A percentile compares a stretch with the other conserved stretches of the same genome.
phyloP scores from a whole-genome alignment of 2,888 invertebrate species.

The Tiliacea citrago region DNA sequence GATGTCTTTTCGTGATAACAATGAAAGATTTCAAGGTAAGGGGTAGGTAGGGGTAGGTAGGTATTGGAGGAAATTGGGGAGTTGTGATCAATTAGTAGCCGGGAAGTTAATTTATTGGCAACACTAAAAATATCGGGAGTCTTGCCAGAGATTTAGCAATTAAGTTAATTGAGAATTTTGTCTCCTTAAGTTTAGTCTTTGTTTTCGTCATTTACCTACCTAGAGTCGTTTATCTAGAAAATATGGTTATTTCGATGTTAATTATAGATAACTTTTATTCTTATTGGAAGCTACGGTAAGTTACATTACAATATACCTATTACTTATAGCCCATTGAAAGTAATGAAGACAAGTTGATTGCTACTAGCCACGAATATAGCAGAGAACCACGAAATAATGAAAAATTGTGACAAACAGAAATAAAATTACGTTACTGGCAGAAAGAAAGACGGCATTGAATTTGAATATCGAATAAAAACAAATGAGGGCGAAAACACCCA shows the following conservation, averaged over 20 bases:
- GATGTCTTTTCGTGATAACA: slow-evolving; percentile 45
- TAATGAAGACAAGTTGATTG: slow-evolving; percentile 36
- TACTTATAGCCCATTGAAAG: slow-evolving; percentile 36
- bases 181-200: not conserved
- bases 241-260: slow-evolving; percentile 5
- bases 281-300: slow-evolving; percentile 19
- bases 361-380: slow-evolving; percentile 36
- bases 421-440: slow-evolving; percentile 18
- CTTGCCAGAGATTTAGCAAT: slow-evolving; percentile 12
- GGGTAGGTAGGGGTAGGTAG: too few species aligned
- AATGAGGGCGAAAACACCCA: slow-evolving; percentile 40
- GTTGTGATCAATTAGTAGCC: slow-evolving; percentile 26
- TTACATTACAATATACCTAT: slow-evolving; percentile 18
- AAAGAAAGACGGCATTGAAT: slow-evolving; percentile 21
- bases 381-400: slow-evolving; percentile 26
- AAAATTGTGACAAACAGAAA: slow-evolving; percentile 4
- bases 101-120: slow-evolving; percentile 9
- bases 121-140: slow-evolving; percentile 7
- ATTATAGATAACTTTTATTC: slow-evolving; percentile 8
- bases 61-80: slow-evolving; percentile 7
- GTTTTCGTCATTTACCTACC: not conserved
- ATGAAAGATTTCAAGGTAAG: slow-evolving; percentile 28
- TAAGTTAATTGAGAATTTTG: not conserved
- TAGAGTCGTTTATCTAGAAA: not conserved
- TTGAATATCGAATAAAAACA: slow-evolving; percentile 46